Percentiles rank a stretch among this genome's conserved stretches.
Evolutionary conservation across 2,888 invertebrate genomes (phyloP).

Genomic region (Drosophila pseudotakahashii): DNA sequence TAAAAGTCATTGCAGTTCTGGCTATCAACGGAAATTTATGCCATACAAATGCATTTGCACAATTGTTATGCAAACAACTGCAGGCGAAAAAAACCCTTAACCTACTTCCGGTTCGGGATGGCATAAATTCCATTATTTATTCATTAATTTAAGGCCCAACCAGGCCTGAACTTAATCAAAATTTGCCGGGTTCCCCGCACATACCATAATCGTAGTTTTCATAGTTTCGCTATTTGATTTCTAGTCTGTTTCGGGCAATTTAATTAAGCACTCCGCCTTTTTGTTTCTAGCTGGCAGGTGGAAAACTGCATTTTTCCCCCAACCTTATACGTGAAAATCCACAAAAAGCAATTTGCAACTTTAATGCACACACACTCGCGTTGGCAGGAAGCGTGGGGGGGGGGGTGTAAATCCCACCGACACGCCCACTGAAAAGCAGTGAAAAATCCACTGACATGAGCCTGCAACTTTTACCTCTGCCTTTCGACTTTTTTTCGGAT

Average conservation of each 20-base stretch:
- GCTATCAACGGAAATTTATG: constrained; percentile 22
- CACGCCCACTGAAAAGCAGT: constrained; percentile 34
- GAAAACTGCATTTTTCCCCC: constrained; percentile 15
- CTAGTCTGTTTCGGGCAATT: constrained; percentile 41
- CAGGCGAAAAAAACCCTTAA: constrained; percentile 33
- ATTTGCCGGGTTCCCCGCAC: constrained; percentile 14
- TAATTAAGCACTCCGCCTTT: constrained; percentile 46
- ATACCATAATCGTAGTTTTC: constrained; percentile 9
- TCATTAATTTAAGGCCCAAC: constrained; percentile 42
- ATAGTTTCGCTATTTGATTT: constrained; percentile 53
- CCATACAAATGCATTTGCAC: constrained; percentile 23
- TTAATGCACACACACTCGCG: constrained; percentile 40
- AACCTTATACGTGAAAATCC: constrained; percentile 33
- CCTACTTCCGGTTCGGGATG: constrained; percentile 45
- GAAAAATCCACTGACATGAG: constrained; percentile 34
- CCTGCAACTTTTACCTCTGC: constrained; percentile 23
- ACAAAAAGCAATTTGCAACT: constrained; percentile 59
- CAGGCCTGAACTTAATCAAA: constrained; percentile 55
- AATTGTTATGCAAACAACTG: constrained; percentile 38
- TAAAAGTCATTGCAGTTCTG: constrained; percentile 23
- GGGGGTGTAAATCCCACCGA: not conserved
- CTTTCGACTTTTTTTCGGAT: not conserved
- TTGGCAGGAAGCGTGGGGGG: no score
- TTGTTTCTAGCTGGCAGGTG: constrained; percentile 22
- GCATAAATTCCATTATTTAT: constrained; percentile 55